phyloP scores from a whole-genome alignment of 2,113 vertebrate genomes.

The Bos javanicus region DNA sequence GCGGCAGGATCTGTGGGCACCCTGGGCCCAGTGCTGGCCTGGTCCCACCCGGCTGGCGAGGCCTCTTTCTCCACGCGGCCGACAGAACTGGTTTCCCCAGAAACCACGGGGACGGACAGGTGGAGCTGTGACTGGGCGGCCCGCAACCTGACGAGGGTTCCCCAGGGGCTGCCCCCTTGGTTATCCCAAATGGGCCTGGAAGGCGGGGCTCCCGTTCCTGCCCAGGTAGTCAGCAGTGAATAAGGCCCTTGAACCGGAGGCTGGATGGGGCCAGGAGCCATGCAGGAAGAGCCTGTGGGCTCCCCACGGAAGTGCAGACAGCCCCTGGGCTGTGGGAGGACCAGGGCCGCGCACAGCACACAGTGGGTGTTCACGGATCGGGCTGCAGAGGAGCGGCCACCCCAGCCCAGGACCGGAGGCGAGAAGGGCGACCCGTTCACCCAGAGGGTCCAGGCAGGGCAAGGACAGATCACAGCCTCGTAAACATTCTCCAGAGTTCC shows the following conservation, averaged over 20 bases:
- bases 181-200: neutral
- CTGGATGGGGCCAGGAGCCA: neutral
- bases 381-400: neutral
- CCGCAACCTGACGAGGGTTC: neutral
- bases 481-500: no score
- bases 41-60: neutral
- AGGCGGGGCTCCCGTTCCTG: neutral
- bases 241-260: neutral
- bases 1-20: fast-evolving
- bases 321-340: neutral
- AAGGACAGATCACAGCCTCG: no score
- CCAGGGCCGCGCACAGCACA: neutral
- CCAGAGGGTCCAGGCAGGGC: no score
- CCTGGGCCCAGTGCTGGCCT: neutral
- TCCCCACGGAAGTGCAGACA: no score
- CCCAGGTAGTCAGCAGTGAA: fast-evolving
- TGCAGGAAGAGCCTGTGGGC: neutral
- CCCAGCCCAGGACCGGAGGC: neutral
- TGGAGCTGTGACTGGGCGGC: neutral
- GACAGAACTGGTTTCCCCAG: neutral
- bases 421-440: fast-evolving
- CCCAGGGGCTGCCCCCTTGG: neutral
- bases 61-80: neutral
- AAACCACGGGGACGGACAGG: neutral
- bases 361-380: fast-evolving